These are phyloP conservation scores for Diplosoma virens DNA, from an alignment of 23 tunicate species.

Conservation along the genomic window DNA sequence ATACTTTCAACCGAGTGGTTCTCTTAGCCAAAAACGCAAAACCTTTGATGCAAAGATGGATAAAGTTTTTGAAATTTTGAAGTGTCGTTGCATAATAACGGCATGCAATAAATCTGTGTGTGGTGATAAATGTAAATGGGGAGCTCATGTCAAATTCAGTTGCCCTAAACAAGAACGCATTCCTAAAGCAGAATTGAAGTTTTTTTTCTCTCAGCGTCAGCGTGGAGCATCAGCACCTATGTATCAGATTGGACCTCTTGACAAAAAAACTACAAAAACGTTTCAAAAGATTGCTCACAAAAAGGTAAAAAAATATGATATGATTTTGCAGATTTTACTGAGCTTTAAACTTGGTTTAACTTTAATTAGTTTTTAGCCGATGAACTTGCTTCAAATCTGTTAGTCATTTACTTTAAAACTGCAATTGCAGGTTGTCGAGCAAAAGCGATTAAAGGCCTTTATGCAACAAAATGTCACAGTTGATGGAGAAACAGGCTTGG, in stretches of 20 bases:
- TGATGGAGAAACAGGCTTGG: too few species aligned
- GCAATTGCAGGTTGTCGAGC: too few species aligned
- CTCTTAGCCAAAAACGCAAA: slow-evolving; percentile 16
- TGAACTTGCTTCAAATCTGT: too few species aligned
- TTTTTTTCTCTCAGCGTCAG: slow-evolving; percentile 16
- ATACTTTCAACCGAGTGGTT: slow-evolving; percentile 8
- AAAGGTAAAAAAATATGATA: too few species aligned
- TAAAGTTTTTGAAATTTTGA: slow-evolving; percentile 14
- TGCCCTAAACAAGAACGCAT: slow-evolving; percentile 13
- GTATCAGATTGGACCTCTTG: slow-evolving; percentile 14
- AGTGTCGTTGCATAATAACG: slow-evolving; percentile 14
- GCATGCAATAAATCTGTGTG: slow-evolving; percentile 1
- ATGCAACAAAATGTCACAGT: too few species aligned
- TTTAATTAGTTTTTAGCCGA: too few species aligned
- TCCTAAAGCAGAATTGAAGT: slow-evolving; percentile 17
- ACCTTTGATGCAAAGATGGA: slow-evolving; percentile 7
- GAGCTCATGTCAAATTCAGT: slow-evolving; percentile 8
- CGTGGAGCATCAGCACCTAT: slow-evolving; percentile 12
- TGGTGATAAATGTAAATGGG: slow-evolving; percentile 16
- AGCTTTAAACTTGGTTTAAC: too few species aligned
- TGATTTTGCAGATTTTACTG: too few species aligned
- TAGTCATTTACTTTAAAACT: too few species aligned
- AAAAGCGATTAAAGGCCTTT: too few species aligned
- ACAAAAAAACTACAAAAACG: slow-evolving; percentile 13
- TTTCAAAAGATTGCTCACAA: slow-evolving; percentile 22